These are phyloP conservation scores for Microctenopoma lineatum DNA, from an alignment of 2,797 vertebrate species.

Conservation along the genomic window DNA sequence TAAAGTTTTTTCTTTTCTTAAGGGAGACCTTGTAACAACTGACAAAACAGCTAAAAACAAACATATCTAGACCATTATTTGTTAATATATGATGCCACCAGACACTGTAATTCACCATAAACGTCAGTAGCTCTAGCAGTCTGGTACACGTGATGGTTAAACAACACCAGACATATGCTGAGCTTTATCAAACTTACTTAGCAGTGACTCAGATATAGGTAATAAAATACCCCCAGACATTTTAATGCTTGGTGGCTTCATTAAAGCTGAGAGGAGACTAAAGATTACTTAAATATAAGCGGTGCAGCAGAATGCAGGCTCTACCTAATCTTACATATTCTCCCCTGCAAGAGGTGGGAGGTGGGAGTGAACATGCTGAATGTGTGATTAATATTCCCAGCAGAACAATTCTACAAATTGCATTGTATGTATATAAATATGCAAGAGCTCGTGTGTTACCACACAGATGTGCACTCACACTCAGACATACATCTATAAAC, in stretches of 20 bases:
- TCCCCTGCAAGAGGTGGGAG: constrained; percentile 47
- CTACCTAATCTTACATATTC: constrained; percentile 45
- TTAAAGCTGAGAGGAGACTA: constrained; percentile 35
- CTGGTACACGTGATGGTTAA: constrained; percentile 24
- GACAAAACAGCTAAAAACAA: too few species aligned
- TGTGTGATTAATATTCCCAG: constrained; percentile 78
- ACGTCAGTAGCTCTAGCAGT: constrained; percentile 15
- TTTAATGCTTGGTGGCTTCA: constrained; percentile 47
- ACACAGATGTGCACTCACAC: constrained; percentile 18
- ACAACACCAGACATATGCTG: constrained; percentile 23
- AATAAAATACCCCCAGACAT: constrained; percentile 47
- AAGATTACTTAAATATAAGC: constrained; percentile 54
- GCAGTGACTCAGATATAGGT: constrained; percentile 37
- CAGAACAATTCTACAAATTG: constrained; percentile 73
- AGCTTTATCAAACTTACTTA: constrained; percentile 48
- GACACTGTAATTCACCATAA: constrained; percentile 9
- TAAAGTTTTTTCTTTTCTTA: neutral
- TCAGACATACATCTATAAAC: constrained; percentile 23
- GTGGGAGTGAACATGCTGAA: constrained; percentile 60
- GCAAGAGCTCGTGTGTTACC: constrained; percentile 20
- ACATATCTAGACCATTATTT: constrained; percentile 1
- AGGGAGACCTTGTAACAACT: too few species aligned
- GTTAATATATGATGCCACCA: neutral
- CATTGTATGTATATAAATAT: constrained; percentile 62
- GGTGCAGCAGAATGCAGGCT: constrained; percentile 46